Evolutionary conservation across 2,888 invertebrate species (phyloP).

Genomic region (Harpalus rufipes): DNA sequence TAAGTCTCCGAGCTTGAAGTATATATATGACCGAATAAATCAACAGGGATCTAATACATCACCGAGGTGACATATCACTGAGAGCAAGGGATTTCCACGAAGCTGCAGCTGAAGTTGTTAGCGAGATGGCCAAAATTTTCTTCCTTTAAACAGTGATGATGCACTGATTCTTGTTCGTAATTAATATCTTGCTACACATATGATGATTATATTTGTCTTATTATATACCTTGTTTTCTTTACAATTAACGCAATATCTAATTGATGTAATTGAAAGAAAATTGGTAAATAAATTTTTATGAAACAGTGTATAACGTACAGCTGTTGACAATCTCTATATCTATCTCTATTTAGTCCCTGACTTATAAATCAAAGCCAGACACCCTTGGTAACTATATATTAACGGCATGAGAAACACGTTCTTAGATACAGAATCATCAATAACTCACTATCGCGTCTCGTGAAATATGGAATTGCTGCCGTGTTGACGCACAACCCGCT

Average conservation of each 20-base stretch:
- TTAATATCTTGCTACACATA: neutral
- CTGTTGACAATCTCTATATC: conserved; percentile 42
- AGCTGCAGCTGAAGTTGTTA: neutral
- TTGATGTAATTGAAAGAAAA: conserved; percentile 1
- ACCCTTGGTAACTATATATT: conserved; percentile 64
- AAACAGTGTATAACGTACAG: neutral
- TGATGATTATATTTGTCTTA: neutral
- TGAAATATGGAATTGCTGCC: conserved; percentile 70
- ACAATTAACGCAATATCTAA: neutral
- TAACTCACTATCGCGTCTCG: conserved; percentile 70
- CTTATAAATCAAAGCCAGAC: conserved; percentile 28
- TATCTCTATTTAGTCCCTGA: conserved; percentile 16
- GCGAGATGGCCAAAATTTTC: neutral
- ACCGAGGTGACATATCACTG: conserved; percentile 64
- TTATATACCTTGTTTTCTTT: too few relatives aligned
- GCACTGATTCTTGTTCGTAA: neutral
- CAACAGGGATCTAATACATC: conserved; percentile 65
- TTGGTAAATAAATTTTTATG: conserved; percentile 8
- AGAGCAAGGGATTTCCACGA: conserved; percentile 48
- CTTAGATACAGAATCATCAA: conserved; percentile 70
- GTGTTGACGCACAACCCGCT: conserved; percentile 68
- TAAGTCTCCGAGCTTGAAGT: conserved; percentile 53
- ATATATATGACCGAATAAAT: conserved; percentile 66
- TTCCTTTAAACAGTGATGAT: neutral
- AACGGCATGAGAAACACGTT: conserved; percentile 61